Evolutionary conservation across 2,797 vertebrate species (phyloP), one percentile per base, ranked within the genome.

Genomic region (Novumbra hubbsi): DNA sequence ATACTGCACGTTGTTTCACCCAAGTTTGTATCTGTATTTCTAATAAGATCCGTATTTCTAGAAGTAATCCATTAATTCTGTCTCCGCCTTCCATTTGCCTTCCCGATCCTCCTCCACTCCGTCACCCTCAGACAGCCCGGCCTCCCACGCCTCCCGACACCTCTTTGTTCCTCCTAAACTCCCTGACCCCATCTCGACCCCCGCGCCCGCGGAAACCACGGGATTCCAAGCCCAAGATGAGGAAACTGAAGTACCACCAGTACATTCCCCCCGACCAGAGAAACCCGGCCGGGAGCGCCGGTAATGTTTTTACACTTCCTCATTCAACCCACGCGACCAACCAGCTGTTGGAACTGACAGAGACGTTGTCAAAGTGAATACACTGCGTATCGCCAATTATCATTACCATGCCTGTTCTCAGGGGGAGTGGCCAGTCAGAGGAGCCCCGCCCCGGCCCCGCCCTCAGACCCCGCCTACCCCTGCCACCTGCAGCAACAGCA

Each of bases 161-260:
- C 1, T 17, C 91, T 83, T 88, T 91, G 79, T 73, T 87, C 65
- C 79, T 91, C 73, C 67, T 83, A 27, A 19, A 88, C 68, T 80
- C 88, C 73, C 80, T 82, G 38, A 85, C 77, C 80, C 90, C 89
- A 57, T 87, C 75, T 65, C 91, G 91, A 63, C 90, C 91, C 41
- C 85, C 91, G n/a, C 91, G 88, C 27, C 91, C 92, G 73, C 92
- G 92, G 79, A 95, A 96, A 82, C 85, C 91, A 1, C 90, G 94
- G 72, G 94, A 95, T 78, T 86, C 90, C 28, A 95, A 94, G 85
- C 92, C 95, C 70, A 95, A 95, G 84, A 94, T 95, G 91, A 93
- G 92, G 87, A 95, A 94, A 84, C 91, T 98, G 68, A 96, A 96
- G 81, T 96, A 97, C 90, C 95, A 98, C 85, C 96, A 96, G 81